Evolutionary conservation across 53 echinoderm and acorn worm genomes (phyloP), one percentile per base, ranked within the genome.

Genomic region (Echinarachnius parma): DNA sequence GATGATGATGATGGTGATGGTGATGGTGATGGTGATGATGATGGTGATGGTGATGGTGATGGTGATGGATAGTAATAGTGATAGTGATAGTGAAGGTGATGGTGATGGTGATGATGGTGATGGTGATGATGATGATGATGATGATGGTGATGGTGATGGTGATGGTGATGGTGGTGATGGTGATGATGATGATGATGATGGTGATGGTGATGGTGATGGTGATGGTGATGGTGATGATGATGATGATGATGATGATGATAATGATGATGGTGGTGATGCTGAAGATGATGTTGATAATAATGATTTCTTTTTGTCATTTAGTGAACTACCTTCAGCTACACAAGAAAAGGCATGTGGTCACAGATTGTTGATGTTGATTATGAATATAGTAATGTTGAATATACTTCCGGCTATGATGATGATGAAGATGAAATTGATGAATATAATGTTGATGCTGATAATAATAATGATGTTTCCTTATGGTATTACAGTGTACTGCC

Each of bases 401-500:
- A 32, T 33, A n/a, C 19, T 60, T 31, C 4, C 32, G 60, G 1
- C 32, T 5, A 32, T 60, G 33, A 32, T 60, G 60, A 60, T 16
- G 34, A 31, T 60, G 60, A 0, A n/a, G 33, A 32, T 60, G 55
- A 25, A 11, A 1, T 9, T 54, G 27, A 54, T 27, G 55, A 25
- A 27, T 25, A 54, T 54, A 28, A 54, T 9, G 54, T 2, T 54
- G 25, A 2, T 54, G 3, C 24, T 54, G 25, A 2, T 21, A 4
- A 54, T 48, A 10, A 48, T 11, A 22, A 48, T 48, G 2, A 21
- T 5, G 50, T 21, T 21, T 20, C 20, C 23, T 9, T 4, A 21
- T 20, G 7, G 20, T 23, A 26, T 30, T 47, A 8, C 61, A 93
- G 93, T 93, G 9, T 93, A 86, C 77, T 93, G 89, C 19, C 76